Percentiles rank a stretch among this genome's conserved stretches.
Conservation (phyloP, 2,113 vertebrate genomes). For the Nannospalax galili region DNA sequence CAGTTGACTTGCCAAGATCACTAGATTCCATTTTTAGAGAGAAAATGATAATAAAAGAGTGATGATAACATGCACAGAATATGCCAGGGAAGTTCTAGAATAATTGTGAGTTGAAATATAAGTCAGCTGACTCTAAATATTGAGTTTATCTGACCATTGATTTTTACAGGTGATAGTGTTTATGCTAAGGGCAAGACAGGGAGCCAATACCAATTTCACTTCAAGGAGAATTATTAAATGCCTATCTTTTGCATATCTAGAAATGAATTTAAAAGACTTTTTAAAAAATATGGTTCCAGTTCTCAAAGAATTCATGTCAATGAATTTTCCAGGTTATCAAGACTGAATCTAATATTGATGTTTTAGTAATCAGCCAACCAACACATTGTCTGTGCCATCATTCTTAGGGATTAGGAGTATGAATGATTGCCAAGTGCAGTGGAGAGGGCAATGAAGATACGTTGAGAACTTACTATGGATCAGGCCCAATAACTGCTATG, state of each 20-base stretch:
- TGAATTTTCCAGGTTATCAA: slow-evolving; percentile 24
- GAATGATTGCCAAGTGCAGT: not conserved
- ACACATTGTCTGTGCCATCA: not conserved
- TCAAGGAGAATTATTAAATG: slow-evolving; percentile 32
- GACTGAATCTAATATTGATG: not conserved
- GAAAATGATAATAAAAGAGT: not conserved
- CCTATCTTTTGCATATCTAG: not conserved
- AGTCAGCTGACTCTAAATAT: slow-evolving; percentile 40
- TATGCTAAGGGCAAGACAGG: not conserved
- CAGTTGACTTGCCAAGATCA: not conserved
- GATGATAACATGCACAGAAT: not conserved
- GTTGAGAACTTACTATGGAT: not conserved
- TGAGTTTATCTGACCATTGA: not conserved
- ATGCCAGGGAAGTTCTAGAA: slow-evolving; percentile 31
- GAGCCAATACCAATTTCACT: slow-evolving; percentile 31
- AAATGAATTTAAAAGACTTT: slow-evolving; percentile 6
- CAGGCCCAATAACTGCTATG: not conserved
- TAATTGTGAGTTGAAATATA: not conserved
- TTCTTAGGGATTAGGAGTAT: not conserved
- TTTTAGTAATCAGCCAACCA: slow-evolving; percentile 18
- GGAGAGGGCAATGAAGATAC: not conserved
- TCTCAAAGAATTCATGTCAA: slow-evolving; percentile 44
- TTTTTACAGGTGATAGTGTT: slow-evolving; percentile 38
- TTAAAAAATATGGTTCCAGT: not conserved
- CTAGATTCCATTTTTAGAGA: not conserved